phyloP scores from a whole-genome alignment of 2,888 invertebrate species.

The Polydrusus cervinus region DNA sequence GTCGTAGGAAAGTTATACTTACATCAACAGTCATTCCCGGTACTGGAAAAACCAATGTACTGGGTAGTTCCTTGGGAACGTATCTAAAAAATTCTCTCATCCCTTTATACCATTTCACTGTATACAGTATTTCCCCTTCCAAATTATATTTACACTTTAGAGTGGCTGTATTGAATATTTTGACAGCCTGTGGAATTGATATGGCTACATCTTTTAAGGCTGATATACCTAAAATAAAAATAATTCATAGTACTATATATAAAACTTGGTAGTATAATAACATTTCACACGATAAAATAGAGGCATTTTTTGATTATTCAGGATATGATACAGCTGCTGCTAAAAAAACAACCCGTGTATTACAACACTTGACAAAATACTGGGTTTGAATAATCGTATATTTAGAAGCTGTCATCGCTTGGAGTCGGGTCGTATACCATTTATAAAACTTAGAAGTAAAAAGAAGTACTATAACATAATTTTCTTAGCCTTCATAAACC shows the following conservation, averaged over 20 bases:
- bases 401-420: no score
- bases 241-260: not conserved
- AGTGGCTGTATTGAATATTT: conserved; percentile 81
- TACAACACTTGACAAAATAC: no score
- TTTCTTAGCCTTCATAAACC: no score
- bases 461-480: no score
- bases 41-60: conserved; percentile 81
- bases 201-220: conserved; percentile 81
- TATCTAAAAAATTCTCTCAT: conserved; percentile 84
- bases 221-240: conserved; percentile 71
- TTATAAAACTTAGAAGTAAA: no score
- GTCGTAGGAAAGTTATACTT: conserved; percentile 70
- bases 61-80: conserved; percentile 84
- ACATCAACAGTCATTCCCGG: conserved; percentile 82
- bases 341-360: no score
- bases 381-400: no score
- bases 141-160: conserved; percentile 83
- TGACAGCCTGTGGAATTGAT: conserved; percentile 81
- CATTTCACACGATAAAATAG: no score
- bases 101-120: conserved; percentile 88
- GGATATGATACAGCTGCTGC: no score
- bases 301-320: no score
- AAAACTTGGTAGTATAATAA: no score
- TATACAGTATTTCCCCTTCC: conserved; percentile 81
- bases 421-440: no score